These are phyloP conservation scores for Sebastes umbrosus DNA, from an alignment of 2,797 vertebrate species.

Conservation along the genomic window DNA sequence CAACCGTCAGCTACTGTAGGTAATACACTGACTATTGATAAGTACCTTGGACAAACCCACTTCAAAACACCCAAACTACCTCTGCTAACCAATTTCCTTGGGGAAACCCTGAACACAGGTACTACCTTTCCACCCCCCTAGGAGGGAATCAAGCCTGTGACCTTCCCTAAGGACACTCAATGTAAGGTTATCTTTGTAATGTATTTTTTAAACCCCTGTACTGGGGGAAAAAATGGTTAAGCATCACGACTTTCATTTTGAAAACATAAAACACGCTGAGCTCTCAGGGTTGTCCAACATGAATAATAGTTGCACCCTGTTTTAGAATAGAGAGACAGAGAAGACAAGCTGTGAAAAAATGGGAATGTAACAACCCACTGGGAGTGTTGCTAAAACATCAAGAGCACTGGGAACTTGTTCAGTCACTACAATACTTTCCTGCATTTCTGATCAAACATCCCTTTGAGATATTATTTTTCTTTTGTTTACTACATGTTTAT, in stretches of 20 bases:
- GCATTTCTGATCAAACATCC: background rate
- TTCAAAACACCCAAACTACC: too few relatives aligned
- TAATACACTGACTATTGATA: too few relatives aligned
- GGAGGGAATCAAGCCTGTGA: background rate
- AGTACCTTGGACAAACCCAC: too few relatives aligned
- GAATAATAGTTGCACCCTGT: background rate
- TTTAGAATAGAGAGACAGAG: background rate
- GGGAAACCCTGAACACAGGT: background rate
- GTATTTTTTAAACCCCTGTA: too few relatives aligned
- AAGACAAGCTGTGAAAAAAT: background rate
- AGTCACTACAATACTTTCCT: background rate
- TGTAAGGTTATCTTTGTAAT: too few relatives aligned
- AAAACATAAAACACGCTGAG: background rate
- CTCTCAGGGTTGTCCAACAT: background rate
- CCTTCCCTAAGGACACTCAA: background rate
- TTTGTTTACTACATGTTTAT: background rate
- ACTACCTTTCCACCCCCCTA: background rate
- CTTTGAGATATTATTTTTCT: background rate
- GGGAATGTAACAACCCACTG: background rate
- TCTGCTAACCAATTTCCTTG: background rate
- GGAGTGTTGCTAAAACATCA: background rate
- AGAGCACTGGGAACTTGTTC: background rate
- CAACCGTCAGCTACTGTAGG: too few relatives aligned
- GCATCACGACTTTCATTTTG: background rate
- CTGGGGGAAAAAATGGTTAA: background rate